Evolutionary conservation across 1,140 invertebrate species (phyloP).

Genomic region (Globodera rostochiensis): DNA sequence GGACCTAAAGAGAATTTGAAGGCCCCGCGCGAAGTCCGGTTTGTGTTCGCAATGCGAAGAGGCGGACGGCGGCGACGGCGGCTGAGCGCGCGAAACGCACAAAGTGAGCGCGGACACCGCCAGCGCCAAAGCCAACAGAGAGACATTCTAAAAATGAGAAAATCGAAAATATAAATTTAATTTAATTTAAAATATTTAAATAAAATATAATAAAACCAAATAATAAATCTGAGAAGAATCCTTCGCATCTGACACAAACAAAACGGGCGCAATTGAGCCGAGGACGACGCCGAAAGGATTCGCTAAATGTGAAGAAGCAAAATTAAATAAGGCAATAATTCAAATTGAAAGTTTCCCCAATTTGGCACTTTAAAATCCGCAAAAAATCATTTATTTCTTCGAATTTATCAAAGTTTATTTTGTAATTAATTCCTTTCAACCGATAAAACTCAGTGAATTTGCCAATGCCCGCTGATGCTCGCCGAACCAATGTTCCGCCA

Average conservation of each 20-base stretch:
- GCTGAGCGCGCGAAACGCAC: conserved; percentile 34
- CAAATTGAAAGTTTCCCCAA: background rate
- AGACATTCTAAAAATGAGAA: conserved; percentile 46
- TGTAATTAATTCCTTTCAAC: background rate
- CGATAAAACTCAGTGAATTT: conserved; percentile 59
- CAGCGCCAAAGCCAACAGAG: conserved; percentile 43
- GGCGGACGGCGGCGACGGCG: conserved; percentile 57
- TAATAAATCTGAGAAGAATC: conserved; percentile 41
- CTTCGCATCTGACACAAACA: conserved; percentile 44
- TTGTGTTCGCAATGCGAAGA: conserved; percentile 55
- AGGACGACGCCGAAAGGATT: conserved; percentile 63
- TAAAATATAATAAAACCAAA: conserved; percentile 38
- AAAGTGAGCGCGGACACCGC: conserved; percentile 49
- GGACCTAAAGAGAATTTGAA: conserved; percentile 46
- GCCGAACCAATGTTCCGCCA: conserved; percentile 63
- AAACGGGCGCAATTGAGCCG: conserved; percentile 57
- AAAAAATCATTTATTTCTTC: background rate
- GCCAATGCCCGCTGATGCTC: conserved; percentile 59
- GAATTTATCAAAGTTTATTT: conserved; percentile 31
- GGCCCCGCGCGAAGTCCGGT: conserved; percentile 52
- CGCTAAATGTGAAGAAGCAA: conserved; percentile 40
- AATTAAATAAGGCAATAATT: conserved; percentile 18
- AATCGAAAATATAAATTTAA: background rate
- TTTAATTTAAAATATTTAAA: background rate
- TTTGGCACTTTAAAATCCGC: background rate